Evolutionary conservation across 2,797 vertebrate species (phyloP).

Genomic region (Cynodonichthys magdalenae): DNA sequence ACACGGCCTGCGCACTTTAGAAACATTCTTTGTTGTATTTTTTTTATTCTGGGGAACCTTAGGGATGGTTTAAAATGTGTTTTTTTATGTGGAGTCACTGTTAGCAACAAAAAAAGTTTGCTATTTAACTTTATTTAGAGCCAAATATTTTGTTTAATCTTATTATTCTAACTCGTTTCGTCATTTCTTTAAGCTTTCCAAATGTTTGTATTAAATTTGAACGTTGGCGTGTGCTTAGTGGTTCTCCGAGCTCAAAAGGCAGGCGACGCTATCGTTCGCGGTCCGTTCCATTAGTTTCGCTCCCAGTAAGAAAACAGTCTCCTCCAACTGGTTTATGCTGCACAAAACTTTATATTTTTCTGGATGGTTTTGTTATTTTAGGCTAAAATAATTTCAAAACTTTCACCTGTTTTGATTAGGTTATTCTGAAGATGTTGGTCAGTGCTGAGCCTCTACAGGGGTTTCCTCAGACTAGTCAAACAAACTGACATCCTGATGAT

Average conservation of each 20-base stretch:
- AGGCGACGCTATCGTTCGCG: conserved; percentile 28
- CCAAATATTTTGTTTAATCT: conserved; percentile 48
- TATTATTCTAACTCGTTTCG: conserved; percentile 45
- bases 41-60: conserved; percentile 54
- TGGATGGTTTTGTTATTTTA: not conserved
- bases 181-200: conserved; percentile 43
- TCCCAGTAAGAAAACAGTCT: not conserved
- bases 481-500: conserved; percentile 58
- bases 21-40: conserved; percentile 48
- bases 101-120: conserved; percentile 20
- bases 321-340: no score
- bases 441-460: conserved; percentile 32
- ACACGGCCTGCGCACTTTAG: conserved; percentile 43
- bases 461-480: conserved; percentile 61
- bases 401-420: not conserved
- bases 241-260: conserved; percentile 42
- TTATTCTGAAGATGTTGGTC: conserved; percentile 36
- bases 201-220: conserved; percentile 56
- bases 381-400: not conserved
- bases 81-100: not conserved
- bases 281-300: conserved; percentile 42
- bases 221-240: conserved; percentile 31
- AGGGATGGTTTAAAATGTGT: conserved; percentile 27
- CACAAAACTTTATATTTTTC: no score
- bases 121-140: conserved; percentile 11